Conservation (phyloP, 1,140 invertebrate genomes). For the Tyrophagus putrescentiae region DNA sequence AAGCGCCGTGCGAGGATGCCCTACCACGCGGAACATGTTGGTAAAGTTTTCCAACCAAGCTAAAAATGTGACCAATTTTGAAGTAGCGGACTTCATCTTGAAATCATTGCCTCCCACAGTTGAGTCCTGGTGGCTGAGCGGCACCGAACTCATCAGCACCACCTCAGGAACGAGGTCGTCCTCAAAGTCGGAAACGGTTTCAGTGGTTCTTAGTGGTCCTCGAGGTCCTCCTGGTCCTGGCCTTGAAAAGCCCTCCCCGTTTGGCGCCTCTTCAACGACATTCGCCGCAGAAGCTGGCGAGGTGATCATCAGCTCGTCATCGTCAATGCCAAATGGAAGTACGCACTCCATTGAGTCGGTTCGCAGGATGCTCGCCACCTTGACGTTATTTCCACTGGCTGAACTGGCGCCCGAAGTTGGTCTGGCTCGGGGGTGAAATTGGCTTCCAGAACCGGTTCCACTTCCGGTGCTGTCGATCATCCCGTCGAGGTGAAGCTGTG, state of each 20-base stretch:
- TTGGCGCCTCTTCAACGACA: not conserved
- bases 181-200: too few relatives aligned
- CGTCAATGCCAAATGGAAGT: slow-evolving; percentile 23
- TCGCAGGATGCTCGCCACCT: not conserved
- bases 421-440: too few relatives aligned
- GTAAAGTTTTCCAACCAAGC: slow-evolving; percentile 2
- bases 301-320: slow-evolving; percentile 24
- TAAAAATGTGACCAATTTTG: not conserved
- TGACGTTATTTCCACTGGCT: too few relatives aligned
- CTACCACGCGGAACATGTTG: not conserved
- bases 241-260: too few relatives aligned
- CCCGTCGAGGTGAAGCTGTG: not conserved
- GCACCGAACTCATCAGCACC: not conserved
- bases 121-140: not conserved
- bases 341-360: slow-evolving; percentile 24
- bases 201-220: too few relatives aligned
- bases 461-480: too few relatives aligned
- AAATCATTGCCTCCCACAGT: not conserved
- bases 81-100: not conserved
- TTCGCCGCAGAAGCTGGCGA: not conserved
- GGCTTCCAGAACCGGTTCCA: too few relatives aligned
- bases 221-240: too few relatives aligned
- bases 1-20: not conserved
- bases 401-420: too few relatives aligned
- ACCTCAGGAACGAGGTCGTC: too few relatives aligned